Conservation (phyloP, 2,888 invertebrate genomes). For the Drosophila dives region DNA sequence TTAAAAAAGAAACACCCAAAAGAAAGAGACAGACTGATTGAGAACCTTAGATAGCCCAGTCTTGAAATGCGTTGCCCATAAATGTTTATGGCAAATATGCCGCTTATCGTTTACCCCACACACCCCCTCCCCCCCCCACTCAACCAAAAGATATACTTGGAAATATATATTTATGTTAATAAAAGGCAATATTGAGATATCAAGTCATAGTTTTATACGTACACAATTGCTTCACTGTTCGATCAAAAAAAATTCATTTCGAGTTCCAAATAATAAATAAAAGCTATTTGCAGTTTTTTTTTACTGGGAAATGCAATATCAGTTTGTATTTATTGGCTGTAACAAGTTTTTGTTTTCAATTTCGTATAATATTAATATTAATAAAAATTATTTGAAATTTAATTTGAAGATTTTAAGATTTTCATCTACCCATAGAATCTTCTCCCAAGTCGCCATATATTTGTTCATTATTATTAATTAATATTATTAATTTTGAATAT, state of each 20-base stretch:
- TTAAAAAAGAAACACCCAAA: conserved; percentile 34
- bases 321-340: neutral
- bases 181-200: conserved; percentile 15
- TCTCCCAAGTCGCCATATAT: neutral
- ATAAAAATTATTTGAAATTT: too few relatives aligned
- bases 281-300: neutral
- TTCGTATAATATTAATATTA: neutral
- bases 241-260: conserved; percentile 48
- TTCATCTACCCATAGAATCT: neutral
- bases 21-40: neutral
- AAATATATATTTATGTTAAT: conserved; percentile 26
- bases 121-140: neutral
- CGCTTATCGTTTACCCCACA: conserved; percentile 49
- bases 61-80: conserved; percentile 26
- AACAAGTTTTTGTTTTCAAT: neutral
- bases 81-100: conserved; percentile 61
- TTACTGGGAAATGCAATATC: neutral
- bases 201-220: conserved; percentile 18
- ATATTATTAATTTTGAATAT: neutral
- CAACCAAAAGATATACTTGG: conserved; percentile 8
- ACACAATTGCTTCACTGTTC: conserved; percentile 33
- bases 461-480: neutral
- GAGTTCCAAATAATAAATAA: neutral
- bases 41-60: conserved; percentile 9
- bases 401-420: neutral